Percentiles rank a stretch among this genome's conserved stretches.
Conservation (phyloP, 2,113 vertebrate species). For the Candoia aspera region DNA sequence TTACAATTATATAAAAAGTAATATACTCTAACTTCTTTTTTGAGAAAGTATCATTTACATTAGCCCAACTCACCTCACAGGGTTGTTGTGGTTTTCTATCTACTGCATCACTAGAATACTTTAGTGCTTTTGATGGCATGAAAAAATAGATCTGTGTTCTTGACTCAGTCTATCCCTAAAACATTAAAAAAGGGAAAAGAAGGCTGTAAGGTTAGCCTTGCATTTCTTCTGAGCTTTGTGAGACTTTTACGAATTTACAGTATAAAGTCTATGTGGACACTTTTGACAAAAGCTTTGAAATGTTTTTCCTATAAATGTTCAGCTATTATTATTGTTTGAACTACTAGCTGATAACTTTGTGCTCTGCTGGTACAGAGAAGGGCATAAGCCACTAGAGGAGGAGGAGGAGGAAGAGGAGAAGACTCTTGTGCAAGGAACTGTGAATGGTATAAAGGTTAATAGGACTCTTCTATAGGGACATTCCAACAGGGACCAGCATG, state of each 20-base stretch:
- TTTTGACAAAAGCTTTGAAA: not conserved
- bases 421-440: not conserved
- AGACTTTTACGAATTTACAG: not conserved
- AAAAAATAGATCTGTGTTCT: not conserved
- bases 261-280: not conserved
- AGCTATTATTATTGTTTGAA: not conserved
- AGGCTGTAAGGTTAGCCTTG: not conserved
- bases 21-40: not conserved
- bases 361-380: not conserved
- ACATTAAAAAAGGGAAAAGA: not conserved
- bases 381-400: not conserved
- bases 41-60: not conserved
- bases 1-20: constrained; percentile 36
- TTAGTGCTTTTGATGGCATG: not conserved
- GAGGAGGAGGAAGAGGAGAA: too few relatives aligned
- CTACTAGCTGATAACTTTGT: not conserved
- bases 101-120: not conserved
- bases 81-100: too few relatives aligned
- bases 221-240: not conserved
- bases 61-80: too few relatives aligned
- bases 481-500: not conserved
- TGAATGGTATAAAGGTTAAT: not conserved
- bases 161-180: not conserved
- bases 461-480: not conserved
- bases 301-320: not conserved